Conservation (phyloP, 2,113 vertebrate genomes). For the Lepus americanus region DNA sequence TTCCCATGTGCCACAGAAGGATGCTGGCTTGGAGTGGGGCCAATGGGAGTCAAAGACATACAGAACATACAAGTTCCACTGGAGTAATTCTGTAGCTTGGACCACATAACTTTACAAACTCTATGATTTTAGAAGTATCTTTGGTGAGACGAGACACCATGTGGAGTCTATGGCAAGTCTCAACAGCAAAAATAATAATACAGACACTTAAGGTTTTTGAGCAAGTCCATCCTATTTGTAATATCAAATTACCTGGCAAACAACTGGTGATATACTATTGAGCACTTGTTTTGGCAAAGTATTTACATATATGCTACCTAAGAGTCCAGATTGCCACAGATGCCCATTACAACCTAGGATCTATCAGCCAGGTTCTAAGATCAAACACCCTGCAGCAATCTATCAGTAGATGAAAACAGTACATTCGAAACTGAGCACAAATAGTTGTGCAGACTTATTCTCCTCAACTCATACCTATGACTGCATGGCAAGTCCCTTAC, state of each 20-base stretch:
- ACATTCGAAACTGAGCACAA: neutral
- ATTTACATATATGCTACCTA: conserved; percentile 2
- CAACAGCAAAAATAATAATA: neutral
- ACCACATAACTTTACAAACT: neutral
- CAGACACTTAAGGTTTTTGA: neutral
- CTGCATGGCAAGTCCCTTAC: neutral
- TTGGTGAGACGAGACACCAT: neutral
- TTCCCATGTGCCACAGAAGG: neutral
- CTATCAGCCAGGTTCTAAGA: conserved; percentile 7
- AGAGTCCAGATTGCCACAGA: neutral
- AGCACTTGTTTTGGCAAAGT: neutral
- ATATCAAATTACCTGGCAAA: conserved; percentile 33
- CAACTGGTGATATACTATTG: neutral
- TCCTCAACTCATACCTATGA: neutral
- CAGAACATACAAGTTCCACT: neutral
- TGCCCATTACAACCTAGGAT: neutral
- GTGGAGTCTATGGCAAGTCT: neutral
- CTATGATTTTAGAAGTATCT: neutral
- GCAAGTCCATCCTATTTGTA: neutral
- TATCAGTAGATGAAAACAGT: neutral
- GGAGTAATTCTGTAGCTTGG: neutral
- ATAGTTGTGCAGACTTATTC: neutral
- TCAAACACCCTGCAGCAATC: neutral
- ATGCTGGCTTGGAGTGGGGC: neutral
- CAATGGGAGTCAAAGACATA: neutral